These are phyloP conservation scores for Ia io DNA, from an alignment of 2,113 vertebrate genomes.

Conservation along the genomic window DNA sequence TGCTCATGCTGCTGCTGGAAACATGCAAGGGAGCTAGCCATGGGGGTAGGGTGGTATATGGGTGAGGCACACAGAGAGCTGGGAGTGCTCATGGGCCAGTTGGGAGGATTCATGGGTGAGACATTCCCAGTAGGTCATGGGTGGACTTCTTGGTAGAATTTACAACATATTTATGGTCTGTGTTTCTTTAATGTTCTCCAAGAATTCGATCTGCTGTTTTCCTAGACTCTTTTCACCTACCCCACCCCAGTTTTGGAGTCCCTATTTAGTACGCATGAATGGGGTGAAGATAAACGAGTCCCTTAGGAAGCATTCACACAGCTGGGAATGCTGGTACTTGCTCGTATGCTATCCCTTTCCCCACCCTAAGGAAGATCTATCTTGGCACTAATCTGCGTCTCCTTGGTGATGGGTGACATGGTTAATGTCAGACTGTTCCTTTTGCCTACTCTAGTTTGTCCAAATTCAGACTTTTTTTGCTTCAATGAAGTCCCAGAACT, in stretches of 20 bases:
- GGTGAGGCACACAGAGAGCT: background rate
- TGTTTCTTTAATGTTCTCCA: background rate
- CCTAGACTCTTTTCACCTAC: background rate
- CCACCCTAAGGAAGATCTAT: background rate
- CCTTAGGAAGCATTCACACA: background rate
- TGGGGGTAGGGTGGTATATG: background rate
- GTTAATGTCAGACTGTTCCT: background rate
- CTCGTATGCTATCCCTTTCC: background rate
- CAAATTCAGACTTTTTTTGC: background rate
- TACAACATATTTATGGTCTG: background rate
- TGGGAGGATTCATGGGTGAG: background rate
- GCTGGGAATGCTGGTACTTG: background rate
- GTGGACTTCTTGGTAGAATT: background rate
- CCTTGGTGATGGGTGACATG: background rate
- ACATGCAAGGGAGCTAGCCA: background rate
- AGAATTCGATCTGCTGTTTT: background rate
- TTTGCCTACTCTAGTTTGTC: background rate
- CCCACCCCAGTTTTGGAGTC: background rate
- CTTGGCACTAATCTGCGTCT: background rate
- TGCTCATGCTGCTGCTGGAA: background rate
- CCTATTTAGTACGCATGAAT: background rate
- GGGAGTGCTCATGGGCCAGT: background rate
- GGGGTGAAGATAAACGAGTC: background rate
- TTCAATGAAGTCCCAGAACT: background rate
- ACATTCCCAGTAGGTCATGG: background rate